Evolutionary conservation across 2,797 vertebrate species (phyloP), one percentile per base, ranked within the genome.

Genomic region (Chelon labrosus): DNA sequence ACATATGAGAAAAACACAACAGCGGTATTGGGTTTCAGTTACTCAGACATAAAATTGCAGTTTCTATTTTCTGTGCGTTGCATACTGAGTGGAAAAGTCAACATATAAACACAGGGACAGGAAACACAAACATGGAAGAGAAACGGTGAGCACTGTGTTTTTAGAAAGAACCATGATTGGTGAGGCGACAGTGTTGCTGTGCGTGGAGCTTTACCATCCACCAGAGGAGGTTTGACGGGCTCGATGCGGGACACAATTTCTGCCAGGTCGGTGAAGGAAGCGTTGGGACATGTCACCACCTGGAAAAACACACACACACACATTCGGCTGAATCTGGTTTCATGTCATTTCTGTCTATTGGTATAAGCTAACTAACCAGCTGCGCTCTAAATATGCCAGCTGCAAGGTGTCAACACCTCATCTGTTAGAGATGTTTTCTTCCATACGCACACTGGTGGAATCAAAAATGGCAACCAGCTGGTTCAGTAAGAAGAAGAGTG

Each of bases 191-290:
- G 20, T 17, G 19, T n/a, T 46, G 3, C 17, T 67, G 58, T 67
- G 60, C 61, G 75, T 70, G 44, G 9, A 27, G 25, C 17, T 95
- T 97, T 93, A 99, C 97, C 98, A 0, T 97, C 95, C 6, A 95
- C 94, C 0, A 93, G n/a, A 0, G 93, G 71, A 0, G 90, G 93
- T 75, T 97, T 97, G 77, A 96, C 94, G 0, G 96, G 96, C 89
- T 99, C 97, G 0, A 98, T 98, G 39, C 97, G 94, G 8, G 98
- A 98, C 80, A 98, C 97, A 0, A 99, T 99, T 90, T 97, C 97
- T 0, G 97, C 97, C 72, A 99, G 94, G 90, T 98, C 98, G 0
- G 97, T 99, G 89, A 99, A 99, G 56, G 96, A 98, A 20, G 97
- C 95, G 6, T 93, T 99, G 62, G 98, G 97, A 91, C 96, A 98